phyloP scores from a whole-genome alignment of 2,888 invertebrate genomes.

The Philonicus albiceps region DNA sequence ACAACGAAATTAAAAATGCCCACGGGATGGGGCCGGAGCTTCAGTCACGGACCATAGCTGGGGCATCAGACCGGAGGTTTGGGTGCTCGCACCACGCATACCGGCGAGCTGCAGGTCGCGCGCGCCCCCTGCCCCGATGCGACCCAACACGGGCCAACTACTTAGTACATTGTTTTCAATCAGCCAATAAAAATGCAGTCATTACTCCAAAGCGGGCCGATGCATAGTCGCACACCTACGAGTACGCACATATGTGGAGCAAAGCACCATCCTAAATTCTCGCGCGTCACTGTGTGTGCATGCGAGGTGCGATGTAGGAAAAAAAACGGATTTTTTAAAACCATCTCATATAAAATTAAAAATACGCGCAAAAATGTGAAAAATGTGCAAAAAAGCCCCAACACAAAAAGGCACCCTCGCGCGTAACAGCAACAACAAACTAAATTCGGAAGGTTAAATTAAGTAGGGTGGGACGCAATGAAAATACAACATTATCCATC shows the following conservation, averaged over 20 bases:
- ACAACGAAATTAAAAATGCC: conserved; percentile 22
- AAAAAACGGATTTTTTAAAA: conserved; percentile 31
- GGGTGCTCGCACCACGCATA: conserved; percentile 15
- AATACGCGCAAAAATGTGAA: conserved; percentile 42
- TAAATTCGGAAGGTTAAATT: conserved; percentile 46
- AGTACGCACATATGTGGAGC: conserved; percentile 40
- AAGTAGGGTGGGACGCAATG: conserved; percentile 41
- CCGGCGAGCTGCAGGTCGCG: conserved; percentile 4
- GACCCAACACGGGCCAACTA: conserved; percentile 53
- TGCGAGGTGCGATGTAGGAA: conserved; percentile 18
- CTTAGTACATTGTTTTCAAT: conserved; percentile 59
- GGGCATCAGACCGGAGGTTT: neutral
- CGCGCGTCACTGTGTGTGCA: neutral
- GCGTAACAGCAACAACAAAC: conserved; percentile 58
- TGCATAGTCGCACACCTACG: conserved; percentile 11
- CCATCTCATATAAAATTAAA: conserved; percentile 42
- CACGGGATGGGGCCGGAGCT: neutral
- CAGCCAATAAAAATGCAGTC: conserved; percentile 64
- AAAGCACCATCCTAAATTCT: conserved; percentile 48
- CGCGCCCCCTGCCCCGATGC: neutral
- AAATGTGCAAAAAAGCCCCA: conserved; percentile 37
- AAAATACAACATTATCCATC: conserved; percentile 36
- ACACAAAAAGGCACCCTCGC: conserved; percentile 14
- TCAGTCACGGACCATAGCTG: no score
- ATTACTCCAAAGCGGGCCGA: conserved; percentile 54